Conservation (phyloP, 2,888 invertebrate species). For the Chrysolina haemoptera region DNA sequence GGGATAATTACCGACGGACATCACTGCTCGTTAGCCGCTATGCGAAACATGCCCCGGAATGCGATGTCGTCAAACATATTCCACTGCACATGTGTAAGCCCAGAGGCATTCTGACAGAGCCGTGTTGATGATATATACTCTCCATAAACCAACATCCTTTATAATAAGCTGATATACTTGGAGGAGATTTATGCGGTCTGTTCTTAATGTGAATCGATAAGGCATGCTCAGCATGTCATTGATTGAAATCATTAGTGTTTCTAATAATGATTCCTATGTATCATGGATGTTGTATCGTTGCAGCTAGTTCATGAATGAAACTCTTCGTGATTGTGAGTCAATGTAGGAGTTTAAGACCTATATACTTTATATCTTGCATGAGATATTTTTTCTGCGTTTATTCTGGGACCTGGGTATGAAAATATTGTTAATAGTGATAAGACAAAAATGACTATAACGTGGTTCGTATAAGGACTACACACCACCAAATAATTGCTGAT, state of each 20-base stretch:
- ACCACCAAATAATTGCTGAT: too few species aligned
- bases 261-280: not conserved
- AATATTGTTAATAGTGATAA: too few species aligned
- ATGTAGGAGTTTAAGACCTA: not conserved
- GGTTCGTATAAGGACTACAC: too few species aligned
- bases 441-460: too few species aligned
- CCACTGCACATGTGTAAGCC: slow-evolving; percentile 32
- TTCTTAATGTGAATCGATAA: slow-evolving; percentile 31
- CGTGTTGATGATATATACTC: slow-evolving; percentile 40
- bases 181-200: slow-evolving; percentile 40
- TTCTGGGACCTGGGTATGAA: too few species aligned
- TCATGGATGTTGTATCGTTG: not conserved
- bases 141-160: slow-evolving; percentile 40
- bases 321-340: not conserved
- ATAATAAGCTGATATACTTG: slow-evolving; percentile 44
- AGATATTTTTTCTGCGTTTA: too few species aligned
- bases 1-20: slow-evolving; percentile 62
- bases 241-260: slow-evolving; percentile 1
- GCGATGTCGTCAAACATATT: slow-evolving; percentile 59
- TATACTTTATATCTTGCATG: too few species aligned
- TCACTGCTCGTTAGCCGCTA: slow-evolving; percentile 62
- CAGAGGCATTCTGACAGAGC: slow-evolving; percentile 36
- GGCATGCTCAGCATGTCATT: slow-evolving; percentile 23
- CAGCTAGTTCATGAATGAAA: not conserved
- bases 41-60: slow-evolving; percentile 60